Percentiles rank a stretch among this genome's conserved stretches.
These are phyloP conservation scores for Drosophila parthenogenetica DNA, from an alignment of 2,888 invertebrate genomes.

Conservation along the genomic window DNA sequence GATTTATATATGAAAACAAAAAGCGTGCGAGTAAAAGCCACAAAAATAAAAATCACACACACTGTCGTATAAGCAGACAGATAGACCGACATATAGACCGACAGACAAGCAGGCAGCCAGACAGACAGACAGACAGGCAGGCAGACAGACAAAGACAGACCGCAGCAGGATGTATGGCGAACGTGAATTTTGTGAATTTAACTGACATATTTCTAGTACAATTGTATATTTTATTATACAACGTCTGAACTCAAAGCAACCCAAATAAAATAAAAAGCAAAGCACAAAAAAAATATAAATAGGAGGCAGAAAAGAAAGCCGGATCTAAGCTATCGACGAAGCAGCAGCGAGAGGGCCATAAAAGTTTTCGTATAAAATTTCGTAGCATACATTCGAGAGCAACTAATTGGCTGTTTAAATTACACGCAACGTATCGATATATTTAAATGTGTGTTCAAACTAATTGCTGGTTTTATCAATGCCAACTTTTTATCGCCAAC, in stretches of 20 bases:
- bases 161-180: constrained; percentile 61
- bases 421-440: constrained; percentile 17
- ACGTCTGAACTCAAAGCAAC: constrained; percentile 67
- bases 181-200: constrained; percentile 75
- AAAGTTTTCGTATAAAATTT: constrained; percentile 44
- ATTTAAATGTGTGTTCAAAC: constrained; percentile 20
- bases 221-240: constrained; percentile 74
- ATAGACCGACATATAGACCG: constrained; percentile 18
- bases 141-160: constrained; percentile 31
- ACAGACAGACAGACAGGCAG: constrained; percentile 10
- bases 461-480: constrained; percentile 76
- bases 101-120: constrained; percentile 23
- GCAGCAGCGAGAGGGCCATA: constrained; percentile 60
- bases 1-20: constrained; percentile 78
- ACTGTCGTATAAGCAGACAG: constrained; percentile 40
- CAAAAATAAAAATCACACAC: constrained; percentile 76
- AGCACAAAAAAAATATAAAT: constrained; percentile 30
- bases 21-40: constrained; percentile 73
- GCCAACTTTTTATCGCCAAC: constrained; percentile 48
- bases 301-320: constrained; percentile 39
- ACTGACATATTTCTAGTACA: constrained; percentile 76
- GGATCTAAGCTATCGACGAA: constrained; percentile 57
- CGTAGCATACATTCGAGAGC: constrained; percentile 52
- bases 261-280: constrained; percentile 26
- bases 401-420: constrained; percentile 75